These are phyloP conservation scores for Rhopalosiphum maidis DNA, from an alignment of 1,140 invertebrate species.

Conservation along the genomic window DNA sequence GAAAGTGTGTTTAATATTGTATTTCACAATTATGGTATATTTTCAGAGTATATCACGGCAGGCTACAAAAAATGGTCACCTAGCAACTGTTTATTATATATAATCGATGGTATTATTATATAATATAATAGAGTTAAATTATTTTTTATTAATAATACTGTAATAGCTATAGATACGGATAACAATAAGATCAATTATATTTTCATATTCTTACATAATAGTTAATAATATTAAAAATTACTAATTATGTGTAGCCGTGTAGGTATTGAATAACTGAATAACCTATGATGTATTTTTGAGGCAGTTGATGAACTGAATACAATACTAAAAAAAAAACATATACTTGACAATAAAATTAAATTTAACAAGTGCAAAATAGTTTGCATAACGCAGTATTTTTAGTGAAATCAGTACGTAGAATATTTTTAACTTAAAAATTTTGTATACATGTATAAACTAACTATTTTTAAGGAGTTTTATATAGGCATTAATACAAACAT, in stretches of 20 bases:
- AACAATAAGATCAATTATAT: not conserved
- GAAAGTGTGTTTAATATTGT: not conserved
- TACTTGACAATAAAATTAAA: no score
- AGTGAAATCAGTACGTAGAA: no score
- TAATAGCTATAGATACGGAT: not conserved
- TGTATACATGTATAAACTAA: no score
- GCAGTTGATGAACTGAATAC: no score
- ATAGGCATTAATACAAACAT: no score
- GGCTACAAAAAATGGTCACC: not conserved
- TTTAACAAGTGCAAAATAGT: no score
- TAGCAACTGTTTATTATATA: conserved; percentile 9
- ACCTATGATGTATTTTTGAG: not conserved
- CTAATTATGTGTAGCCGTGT: not conserved
- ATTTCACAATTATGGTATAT: not conserved
- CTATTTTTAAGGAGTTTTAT: no score
- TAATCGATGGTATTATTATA: not conserved
- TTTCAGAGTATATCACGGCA: not conserved
- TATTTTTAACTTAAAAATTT: no score
- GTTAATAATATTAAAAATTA: not conserved
- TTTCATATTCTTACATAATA: not conserved
- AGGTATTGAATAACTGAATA: no score
- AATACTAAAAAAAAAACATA: no score
- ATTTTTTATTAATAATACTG: not conserved
- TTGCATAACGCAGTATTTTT: no score
- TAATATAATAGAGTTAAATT: not conserved